Evolutionary conservation across 37 sponge, comb jelly and placozoan species (phyloP).

Genomic region (Tethya wilhelma): DNA sequence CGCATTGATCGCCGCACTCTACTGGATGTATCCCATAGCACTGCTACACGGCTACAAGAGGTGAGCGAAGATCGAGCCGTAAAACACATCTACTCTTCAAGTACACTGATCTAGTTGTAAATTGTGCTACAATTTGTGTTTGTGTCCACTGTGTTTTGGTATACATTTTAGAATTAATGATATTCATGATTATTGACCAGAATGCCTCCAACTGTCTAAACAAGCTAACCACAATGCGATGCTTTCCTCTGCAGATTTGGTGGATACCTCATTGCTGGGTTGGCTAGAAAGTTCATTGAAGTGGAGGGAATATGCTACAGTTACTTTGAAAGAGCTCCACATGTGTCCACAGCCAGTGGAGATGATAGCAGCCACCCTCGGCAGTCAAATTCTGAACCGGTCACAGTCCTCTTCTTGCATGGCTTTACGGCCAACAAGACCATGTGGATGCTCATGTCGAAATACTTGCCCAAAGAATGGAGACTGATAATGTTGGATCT

Average conservation of each 20-base stretch:
- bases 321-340: conserved; percentile 51
- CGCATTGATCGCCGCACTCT: conserved; percentile 32
- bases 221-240: neutral
- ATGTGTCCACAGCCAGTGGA: neutral
- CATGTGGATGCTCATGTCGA: conserved; percentile 44
- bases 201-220: neutral
- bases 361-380: neutral
- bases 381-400: neutral
- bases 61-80: conserved; percentile 11
- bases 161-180: neutral
- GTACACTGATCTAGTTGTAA: neutral
- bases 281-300: conserved; percentile 24
- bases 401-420: conserved; percentile 68
- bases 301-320: conserved; percentile 31
- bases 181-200: too few relatives aligned
- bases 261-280: conserved; percentile 58
- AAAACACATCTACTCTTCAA: neutral
- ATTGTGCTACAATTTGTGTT: neutral
- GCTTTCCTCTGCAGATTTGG: conserved; percentile 33
- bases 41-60: conserved; percentile 46
- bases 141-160: neutral
- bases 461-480: conserved; percentile 60
- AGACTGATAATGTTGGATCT: conserved; percentile 65
- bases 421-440: conserved; percentile 65
- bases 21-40: conserved; percentile 32